These are phyloP conservation scores for Amblyraja radiata DNA, from an alignment of 2,797 vertebrate species.

Conservation along the genomic window DNA sequence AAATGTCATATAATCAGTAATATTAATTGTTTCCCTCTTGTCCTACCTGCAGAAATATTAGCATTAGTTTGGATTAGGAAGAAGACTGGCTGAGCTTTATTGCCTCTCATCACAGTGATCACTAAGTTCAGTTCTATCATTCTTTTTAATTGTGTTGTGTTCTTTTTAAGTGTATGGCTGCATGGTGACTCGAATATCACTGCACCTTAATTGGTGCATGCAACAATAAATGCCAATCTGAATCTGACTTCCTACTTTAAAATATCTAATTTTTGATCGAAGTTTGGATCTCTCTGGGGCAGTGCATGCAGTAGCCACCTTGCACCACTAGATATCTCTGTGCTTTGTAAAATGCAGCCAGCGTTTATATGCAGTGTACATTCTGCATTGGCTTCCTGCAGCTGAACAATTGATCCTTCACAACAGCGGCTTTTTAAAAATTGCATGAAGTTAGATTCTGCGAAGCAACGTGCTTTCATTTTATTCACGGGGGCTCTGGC, in stretches of 20 bases:
- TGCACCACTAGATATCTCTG: constrained; percentile 34
- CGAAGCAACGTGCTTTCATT: background rate
- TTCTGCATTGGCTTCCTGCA: background rate
- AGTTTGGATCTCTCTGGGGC: background rate
- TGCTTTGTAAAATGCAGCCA: background rate
- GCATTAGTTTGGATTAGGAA: background rate
- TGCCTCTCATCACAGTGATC: no score
- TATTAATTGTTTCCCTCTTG: background rate
- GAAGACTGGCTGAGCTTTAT: no score
- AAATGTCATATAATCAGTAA: background rate
- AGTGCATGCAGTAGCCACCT: background rate
- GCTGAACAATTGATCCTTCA: background rate
- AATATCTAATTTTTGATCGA: background rate
- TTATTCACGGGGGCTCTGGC: no score
- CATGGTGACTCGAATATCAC: no score
- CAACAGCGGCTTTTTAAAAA: background rate
- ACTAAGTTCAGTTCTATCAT: no score
- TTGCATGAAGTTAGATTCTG: background rate
- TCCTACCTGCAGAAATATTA: background rate
- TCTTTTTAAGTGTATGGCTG: no score
- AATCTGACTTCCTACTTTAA: no score
- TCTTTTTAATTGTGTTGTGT: no score
- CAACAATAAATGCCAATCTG: no score
- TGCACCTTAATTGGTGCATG: no score
- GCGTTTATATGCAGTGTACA: background rate